A percentile compares a stretch with the other conserved stretches of the same genome.
phyloP scores from a whole-genome alignment of 1,140 invertebrate species.

The Platorchestia sp. region DNA sequence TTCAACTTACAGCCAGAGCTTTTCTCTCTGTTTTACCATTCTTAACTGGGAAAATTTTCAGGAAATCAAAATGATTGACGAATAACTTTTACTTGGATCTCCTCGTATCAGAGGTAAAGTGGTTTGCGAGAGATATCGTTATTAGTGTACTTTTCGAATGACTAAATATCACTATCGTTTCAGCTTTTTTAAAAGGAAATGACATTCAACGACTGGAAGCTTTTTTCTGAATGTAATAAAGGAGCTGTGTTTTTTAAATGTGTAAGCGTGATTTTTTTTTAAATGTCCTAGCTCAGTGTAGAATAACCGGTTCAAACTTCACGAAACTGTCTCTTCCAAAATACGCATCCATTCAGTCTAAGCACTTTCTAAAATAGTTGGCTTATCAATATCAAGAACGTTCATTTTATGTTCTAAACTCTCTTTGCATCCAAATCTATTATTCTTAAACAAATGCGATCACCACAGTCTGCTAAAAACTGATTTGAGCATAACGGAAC shows the following conservation, averaged over 20 bases:
- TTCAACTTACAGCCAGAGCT: background rate
- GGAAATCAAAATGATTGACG: background rate
- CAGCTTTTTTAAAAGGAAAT: background rate
- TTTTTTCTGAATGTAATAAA: background rate
- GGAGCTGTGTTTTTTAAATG: background rate
- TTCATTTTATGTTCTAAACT: too few relatives aligned
- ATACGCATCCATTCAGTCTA: background rate
- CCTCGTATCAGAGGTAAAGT: background rate
- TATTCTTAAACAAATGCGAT: background rate
- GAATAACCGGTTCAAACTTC: background rate
- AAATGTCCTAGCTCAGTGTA: background rate
- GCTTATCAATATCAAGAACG: too few relatives aligned
- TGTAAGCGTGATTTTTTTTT: background rate
- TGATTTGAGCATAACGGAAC: background rate
- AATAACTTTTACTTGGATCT: background rate
- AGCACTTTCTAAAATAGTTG: too few relatives aligned
- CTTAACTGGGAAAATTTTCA: background rate
- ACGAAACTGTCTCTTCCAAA: background rate
- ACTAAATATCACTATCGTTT: background rate
- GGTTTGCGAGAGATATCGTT: background rate
- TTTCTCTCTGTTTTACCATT: background rate
- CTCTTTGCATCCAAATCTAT: too few relatives aligned
- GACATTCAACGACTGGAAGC: background rate
- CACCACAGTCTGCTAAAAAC: background rate
- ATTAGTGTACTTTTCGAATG: background rate